These are phyloP conservation scores for Proterorhinus semilunaris DNA, from an alignment of 2,113 vertebrate genomes.

Conservation along the genomic window DNA sequence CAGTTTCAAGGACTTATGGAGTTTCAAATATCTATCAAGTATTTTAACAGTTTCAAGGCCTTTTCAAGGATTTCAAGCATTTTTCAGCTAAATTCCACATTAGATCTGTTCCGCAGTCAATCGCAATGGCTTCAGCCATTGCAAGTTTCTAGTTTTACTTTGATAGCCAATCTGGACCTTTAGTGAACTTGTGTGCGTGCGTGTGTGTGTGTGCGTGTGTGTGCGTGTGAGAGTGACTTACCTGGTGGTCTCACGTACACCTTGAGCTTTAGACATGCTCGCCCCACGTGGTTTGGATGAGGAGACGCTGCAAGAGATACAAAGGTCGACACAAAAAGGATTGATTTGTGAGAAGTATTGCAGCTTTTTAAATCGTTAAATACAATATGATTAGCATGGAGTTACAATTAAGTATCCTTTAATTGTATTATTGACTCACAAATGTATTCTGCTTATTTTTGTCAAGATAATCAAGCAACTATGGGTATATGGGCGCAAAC, in stretches of 20 bases:
- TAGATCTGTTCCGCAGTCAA: too few species aligned
- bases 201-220: background rate
- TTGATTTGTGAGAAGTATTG: slow-evolving; percentile 31
- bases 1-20: too few species aligned
- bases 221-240: slow-evolving; percentile 61
- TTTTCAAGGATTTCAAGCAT: too few species aligned
- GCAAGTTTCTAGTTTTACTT: too few species aligned
- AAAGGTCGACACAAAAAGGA: slow-evolving; percentile 44
- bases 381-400: slow-evolving; percentile 3
- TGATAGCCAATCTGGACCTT: slow-evolving; percentile 68
- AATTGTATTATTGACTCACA: too few species aligned
- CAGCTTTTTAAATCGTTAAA: slow-evolving; percentile 19
- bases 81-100: too few species aligned
- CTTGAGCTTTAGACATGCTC: slow-evolving; percentile 89
- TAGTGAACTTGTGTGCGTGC: slow-evolving; percentile 18
- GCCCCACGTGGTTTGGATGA: slow-evolving; percentile 85
- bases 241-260: slow-evolving; percentile 89
- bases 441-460: too few species aligned
- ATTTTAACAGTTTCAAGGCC: too few species aligned
- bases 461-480: too few species aligned
- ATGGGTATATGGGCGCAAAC: too few species aligned
- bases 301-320: slow-evolving; percentile 79
- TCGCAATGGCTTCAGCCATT: too few species aligned
- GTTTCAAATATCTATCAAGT: too few species aligned
- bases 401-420: background rate